Conservation (phyloP, 1,140 invertebrate species). For the Mizuhopecten yessoensis region DNA sequence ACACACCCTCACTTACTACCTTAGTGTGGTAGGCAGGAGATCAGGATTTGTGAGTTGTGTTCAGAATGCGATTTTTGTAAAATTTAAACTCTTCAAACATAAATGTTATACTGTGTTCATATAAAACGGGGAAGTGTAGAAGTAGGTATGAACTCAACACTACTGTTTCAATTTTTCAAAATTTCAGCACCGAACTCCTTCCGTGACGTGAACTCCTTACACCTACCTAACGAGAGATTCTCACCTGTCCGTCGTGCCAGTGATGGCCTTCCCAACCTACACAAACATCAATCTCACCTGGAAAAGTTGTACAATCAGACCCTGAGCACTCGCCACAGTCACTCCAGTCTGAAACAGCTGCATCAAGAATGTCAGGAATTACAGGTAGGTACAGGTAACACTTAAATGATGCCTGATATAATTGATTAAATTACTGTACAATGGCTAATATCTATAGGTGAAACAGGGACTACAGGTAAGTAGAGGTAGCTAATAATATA, state of each 20-base stretch:
- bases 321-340: constrained; percentile 67
- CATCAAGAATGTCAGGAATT: constrained; percentile 84
- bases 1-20: too few species aligned
- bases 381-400: constrained; percentile 77
- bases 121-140: too few species aligned
- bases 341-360: constrained; percentile 82
- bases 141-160: too few species aligned
- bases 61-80: too few species aligned
- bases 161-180: neutral
- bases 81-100: too few species aligned
- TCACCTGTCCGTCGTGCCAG: constrained; percentile 95
- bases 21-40: too few species aligned
- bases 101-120: too few species aligned
- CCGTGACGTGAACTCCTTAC: constrained; percentile 85
- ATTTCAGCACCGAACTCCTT: constrained; percentile 85
- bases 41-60: too few species aligned
- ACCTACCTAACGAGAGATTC: constrained; percentile 90
- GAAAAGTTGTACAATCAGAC: constrained; percentile 83
- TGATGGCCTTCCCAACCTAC: constrained; percentile 88
- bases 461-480: neutral
- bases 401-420: neutral
- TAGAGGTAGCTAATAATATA: too few species aligned
- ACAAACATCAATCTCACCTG: constrained; percentile 85
- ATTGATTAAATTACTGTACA: constrained; percentile 83
- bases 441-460: constrained; percentile 84